phyloP scores from a whole-genome alignment of 1,140 invertebrate genomes.

The Ectropis grisescens region DNA sequence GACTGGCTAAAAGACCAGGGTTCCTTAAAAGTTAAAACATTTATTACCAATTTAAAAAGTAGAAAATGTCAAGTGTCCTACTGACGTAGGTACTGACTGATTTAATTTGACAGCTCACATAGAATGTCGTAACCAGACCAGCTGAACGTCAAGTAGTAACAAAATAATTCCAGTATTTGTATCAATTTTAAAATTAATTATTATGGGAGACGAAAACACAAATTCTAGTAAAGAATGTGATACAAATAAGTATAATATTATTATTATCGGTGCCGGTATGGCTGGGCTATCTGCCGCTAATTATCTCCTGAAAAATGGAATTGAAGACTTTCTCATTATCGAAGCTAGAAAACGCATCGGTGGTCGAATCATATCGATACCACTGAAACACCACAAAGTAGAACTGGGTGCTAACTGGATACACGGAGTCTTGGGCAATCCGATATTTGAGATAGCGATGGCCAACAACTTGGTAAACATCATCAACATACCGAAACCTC shows the following conservation, averaged over 20 bases:
- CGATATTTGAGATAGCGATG: slow-evolving; percentile 89
- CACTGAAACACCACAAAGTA: slow-evolving; percentile 78
- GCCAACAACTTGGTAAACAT: slow-evolving; percentile 86
- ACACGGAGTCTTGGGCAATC: slow-evolving; percentile 88
- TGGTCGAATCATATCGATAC: slow-evolving; percentile 83
- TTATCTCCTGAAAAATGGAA: slow-evolving; percentile 85
- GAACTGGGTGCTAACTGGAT: slow-evolving; percentile 96
- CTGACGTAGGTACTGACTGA: too few relatives aligned
- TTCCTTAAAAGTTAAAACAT: too few relatives aligned
- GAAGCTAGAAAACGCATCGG: slow-evolving; percentile 86
- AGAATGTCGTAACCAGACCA: slow-evolving; percentile 22
- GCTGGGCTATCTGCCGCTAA: slow-evolving; percentile 88
- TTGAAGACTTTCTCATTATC: slow-evolving; percentile 83
- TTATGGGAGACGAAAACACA: slow-evolving; percentile 61
- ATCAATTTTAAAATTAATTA: slow-evolving; percentile 43
- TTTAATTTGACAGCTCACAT: too few relatives aligned
- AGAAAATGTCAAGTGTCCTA: too few relatives aligned
- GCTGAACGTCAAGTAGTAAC: slow-evolving; percentile 53
- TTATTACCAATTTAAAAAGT: too few relatives aligned
- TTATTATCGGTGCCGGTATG: slow-evolving; percentile 90
- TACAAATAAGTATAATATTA: slow-evolving; percentile 74
- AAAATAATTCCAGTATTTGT: slow-evolving; percentile 39
- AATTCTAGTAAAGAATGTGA: slow-evolving; percentile 64
- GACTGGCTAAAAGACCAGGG: too few relatives aligned
- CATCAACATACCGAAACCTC: slow-evolving; percentile 84